Percentiles rank a stretch among this genome's conserved stretches.
Evolutionary conservation across 2,113 vertebrate genomes (phyloP).

Genomic region (Probosciger aterrimus): DNA sequence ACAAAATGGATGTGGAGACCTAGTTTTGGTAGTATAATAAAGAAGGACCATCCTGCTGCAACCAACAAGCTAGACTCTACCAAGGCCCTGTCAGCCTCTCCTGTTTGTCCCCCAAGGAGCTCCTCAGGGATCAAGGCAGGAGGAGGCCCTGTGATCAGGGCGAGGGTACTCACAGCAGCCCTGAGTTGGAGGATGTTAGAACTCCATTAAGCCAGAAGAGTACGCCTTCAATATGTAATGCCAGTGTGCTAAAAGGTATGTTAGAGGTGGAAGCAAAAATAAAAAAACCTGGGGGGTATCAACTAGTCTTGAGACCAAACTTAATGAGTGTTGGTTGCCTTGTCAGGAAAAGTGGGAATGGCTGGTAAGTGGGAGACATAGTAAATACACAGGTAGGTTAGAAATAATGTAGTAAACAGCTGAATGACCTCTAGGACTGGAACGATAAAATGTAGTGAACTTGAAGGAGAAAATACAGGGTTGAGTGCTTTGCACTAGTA

Average conservation of each 20-base stretch:
- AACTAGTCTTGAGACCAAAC: not conserved
- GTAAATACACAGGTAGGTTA: not conserved
- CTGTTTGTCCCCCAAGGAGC: not conserved
- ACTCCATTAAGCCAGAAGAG: not conserved
- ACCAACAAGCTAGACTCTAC: not conserved
- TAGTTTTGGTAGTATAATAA: not conserved
- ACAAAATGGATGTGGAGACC: not conserved
- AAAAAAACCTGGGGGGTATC: not conserved
- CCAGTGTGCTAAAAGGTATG: not conserved
- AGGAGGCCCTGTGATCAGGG: not conserved
- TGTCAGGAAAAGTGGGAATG: not conserved
- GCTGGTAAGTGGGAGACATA: not conserved
- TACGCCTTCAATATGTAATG: not conserved
- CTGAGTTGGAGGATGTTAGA: not conserved
- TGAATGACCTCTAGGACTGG: not conserved
- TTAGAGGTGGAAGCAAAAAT: not conserved
- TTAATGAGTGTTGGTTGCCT: not conserved
- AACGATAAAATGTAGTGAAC: not conserved
- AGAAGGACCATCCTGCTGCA: not conserved
- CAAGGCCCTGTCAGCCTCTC: not conserved
- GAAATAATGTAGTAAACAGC: not conserved
- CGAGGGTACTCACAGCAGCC: accelerated
- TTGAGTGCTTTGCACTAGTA: not conserved
- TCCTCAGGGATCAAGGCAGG: not conserved
- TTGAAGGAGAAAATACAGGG: not conserved